Percentiles rank a stretch among this genome's conserved stretches.
Conservation (phyloP, 37 sponge, comb jelly and placozoan genomes). For the Cliona cf. orientalis region DNA sequence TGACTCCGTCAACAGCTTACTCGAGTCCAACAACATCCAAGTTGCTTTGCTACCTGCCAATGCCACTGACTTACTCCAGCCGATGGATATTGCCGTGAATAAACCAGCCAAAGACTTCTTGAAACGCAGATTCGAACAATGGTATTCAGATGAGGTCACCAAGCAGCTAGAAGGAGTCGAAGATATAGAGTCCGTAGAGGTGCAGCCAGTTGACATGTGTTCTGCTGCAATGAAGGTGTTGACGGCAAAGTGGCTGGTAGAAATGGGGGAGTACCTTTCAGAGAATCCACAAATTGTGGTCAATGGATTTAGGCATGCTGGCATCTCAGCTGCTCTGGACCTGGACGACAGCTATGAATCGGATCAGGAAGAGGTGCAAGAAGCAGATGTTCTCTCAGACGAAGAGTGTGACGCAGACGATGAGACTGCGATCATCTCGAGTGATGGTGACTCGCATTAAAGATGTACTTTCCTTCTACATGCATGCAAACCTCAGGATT, state of each 20-base stretch:
- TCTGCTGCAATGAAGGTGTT: slow-evolving; percentile 11
- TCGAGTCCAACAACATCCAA: slow-evolving; percentile 36
- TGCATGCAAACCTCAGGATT: no score
- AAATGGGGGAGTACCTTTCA: slow-evolving; percentile 18
- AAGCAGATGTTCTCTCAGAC: no score
- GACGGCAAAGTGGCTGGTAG: slow-evolving; percentile 29
- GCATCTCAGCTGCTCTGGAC: no score
- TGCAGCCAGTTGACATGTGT: slow-evolving; percentile 1
- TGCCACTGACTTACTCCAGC: slow-evolving; percentile 56
- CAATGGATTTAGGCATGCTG: no score
- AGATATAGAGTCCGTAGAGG: slow-evolving; percentile 23
- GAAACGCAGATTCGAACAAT: no score
- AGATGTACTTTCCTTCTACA: no score
- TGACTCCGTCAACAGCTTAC: background rate
- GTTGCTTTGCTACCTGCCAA: slow-evolving; percentile 42
- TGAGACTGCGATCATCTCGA: no score
- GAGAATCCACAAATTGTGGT: slow-evolving; percentile 18
- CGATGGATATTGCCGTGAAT: slow-evolving; percentile 67
- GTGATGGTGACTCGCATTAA: no score
- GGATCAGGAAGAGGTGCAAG: no score
- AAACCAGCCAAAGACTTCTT: slow-evolving; percentile 66
- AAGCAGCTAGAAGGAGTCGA: slow-evolving; percentile 38
- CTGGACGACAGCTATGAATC: no score
- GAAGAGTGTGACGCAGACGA: no score
- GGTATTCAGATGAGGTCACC: slow-evolving; percentile 51